phyloP scores from a whole-genome alignment of 1,140 invertebrate genomes.

The Tachypleus tridentatus region DNA sequence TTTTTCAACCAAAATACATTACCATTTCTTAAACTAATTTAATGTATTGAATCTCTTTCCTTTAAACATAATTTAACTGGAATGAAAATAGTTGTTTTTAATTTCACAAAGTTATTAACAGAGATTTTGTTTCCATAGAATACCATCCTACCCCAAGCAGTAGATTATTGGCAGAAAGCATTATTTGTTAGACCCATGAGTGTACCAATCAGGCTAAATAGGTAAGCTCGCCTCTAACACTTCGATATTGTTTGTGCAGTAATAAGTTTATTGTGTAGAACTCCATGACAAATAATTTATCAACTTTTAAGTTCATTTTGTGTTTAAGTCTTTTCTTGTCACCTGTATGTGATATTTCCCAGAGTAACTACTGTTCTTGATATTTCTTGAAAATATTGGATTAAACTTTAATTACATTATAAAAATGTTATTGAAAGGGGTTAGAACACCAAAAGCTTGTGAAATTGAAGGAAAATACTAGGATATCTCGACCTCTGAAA shows the following conservation, averaged over 20 bases:
- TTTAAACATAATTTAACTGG: background rate
- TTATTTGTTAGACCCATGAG: slow-evolving; percentile 70
- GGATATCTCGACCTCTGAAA: background rate
- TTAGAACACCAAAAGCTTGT: no score
- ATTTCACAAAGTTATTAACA: slow-evolving; percentile 1
- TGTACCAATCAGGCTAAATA: slow-evolving; percentile 69
- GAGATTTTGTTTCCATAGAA: slow-evolving; percentile 49
- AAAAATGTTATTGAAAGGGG: no score
- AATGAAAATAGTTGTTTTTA: slow-evolving; percentile 1
- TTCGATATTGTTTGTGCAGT: background rate
- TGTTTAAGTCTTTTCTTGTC: no score
- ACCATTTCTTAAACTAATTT: no score
- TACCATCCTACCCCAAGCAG: slow-evolving; percentile 76
- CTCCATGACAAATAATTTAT: no score
- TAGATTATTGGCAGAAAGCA: slow-evolving; percentile 84
- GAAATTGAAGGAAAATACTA: no score
- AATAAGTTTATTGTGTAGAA: background rate
- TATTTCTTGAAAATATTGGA: no score
- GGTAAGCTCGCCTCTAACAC: slow-evolving; percentile 48
- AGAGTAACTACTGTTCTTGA: no score
- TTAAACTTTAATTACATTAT: no score
- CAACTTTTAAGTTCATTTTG: no score
- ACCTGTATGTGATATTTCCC: no score
- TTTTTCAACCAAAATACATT: no score
- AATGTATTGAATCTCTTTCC: background rate